Conservation (phyloP, 1,140 invertebrate genomes). For the Zaprionus tsacasi region DNA sequence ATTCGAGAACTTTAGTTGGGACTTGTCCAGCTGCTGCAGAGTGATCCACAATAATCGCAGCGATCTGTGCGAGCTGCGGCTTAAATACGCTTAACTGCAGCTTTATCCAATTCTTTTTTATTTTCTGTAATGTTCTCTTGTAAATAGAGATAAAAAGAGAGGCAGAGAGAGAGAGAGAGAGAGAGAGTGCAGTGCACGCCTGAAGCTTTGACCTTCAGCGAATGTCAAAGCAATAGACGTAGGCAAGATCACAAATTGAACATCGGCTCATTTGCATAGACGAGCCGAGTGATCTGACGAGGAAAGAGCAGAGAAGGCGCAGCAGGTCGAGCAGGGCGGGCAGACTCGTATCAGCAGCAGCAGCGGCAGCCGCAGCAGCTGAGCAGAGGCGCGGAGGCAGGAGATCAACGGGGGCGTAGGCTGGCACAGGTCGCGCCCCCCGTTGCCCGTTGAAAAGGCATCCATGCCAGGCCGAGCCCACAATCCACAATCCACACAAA, state of each 20-base stretch:
- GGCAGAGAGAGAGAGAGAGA: neutral
- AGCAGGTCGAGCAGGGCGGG: neutral
- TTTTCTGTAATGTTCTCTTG: neutral
- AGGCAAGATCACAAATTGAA: slow-evolving; percentile 52
- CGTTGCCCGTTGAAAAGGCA: neutral
- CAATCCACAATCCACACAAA: neutral
- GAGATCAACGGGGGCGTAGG: neutral
- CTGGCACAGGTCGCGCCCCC: neutral
- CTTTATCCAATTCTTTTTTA: neutral
- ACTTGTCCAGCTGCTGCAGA: neutral
- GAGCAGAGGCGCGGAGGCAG: neutral
- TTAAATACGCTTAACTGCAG: slow-evolving; percentile 14
- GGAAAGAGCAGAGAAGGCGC: neutral
- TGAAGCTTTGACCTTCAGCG: slow-evolving; percentile 59
- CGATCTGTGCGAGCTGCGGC: too few relatives aligned
- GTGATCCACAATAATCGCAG: slow-evolving; percentile 4
- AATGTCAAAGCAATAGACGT: slow-evolving; percentile 62
- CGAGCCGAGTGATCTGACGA: neutral
- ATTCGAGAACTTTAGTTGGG: neutral
- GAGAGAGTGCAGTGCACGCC: slow-evolving; percentile 8
- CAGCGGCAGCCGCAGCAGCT: neutral
- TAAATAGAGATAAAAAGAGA: slow-evolving; percentile 14
- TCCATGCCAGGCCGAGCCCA: slow-evolving; percentile 12
- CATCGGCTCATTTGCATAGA: slow-evolving; percentile 63
- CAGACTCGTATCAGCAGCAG: slow-evolving; percentile 1